These are phyloP conservation scores for Bubalus kerabau DNA, from an alignment of 2,113 vertebrate genomes.

Conservation along the genomic window DNA sequence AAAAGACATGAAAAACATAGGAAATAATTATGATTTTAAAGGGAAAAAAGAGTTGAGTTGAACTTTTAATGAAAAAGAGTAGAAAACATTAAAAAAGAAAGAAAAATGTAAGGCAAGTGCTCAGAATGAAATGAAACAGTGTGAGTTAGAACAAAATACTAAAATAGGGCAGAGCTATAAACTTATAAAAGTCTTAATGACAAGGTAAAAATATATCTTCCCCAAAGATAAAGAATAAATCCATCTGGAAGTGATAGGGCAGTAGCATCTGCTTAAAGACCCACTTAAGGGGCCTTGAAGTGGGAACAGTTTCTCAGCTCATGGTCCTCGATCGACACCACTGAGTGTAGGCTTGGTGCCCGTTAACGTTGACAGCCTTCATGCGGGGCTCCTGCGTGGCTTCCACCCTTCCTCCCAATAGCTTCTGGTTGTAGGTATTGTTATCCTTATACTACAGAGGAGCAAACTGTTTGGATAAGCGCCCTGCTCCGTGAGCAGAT, in stretches of 20 bases:
- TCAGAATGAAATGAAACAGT: neutral
- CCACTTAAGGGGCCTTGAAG: neutral
- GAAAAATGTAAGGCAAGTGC: neutral
- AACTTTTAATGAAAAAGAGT: constrained; percentile 8
- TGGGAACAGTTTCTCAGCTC: neutral
- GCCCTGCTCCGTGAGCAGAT: neutral
- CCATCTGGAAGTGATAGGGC: neutral
- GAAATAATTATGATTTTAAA: neutral
- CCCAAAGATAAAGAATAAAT: neutral
- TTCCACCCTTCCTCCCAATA: neutral
- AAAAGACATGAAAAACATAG: neutral
- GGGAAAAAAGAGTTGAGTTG: neutral
- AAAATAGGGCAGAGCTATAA: neutral
- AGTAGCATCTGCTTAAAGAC: neutral
- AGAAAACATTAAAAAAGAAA: neutral
- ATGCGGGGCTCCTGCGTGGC: too few relatives aligned
- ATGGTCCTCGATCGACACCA: neutral
- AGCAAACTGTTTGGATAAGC: neutral
- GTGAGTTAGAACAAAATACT: neutral
- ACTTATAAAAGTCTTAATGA: neutral
- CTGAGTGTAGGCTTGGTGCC: neutral
- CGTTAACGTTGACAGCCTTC: neutral
- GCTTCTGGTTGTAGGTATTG: neutral
- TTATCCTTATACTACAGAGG: neutral
- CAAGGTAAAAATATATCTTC: neutral